Evolutionary conservation across 2,113 vertebrate genomes (phyloP).

Genomic region (Prietella phreatophila): DNA sequence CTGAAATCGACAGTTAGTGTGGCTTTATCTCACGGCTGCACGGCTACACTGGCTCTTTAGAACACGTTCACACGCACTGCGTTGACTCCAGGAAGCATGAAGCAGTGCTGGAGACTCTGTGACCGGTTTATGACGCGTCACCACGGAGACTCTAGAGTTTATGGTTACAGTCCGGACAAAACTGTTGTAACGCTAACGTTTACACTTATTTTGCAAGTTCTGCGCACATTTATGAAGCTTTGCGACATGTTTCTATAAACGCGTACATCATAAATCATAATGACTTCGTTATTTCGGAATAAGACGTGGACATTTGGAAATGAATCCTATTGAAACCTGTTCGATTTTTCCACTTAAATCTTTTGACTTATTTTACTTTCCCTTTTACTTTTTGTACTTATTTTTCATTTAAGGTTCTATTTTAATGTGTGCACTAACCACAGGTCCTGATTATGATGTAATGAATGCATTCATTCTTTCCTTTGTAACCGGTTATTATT

Average conservation of each 20-base stretch:
- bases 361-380: constrained; percentile 6
- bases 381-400: background rate
- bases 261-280: background rate
- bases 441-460: background rate
- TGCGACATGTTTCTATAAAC: background rate
- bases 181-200: background rate
- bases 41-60: background rate
- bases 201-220: background rate
- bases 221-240: background rate
- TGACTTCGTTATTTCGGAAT: background rate
- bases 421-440: background rate
- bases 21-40: background rate
- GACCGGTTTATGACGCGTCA: background rate
- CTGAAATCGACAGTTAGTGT: background rate
- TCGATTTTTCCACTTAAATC: background rate
- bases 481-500: background rate
- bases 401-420: background rate
- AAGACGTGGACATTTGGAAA: background rate
- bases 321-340: background rate
- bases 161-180: background rate
- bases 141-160: background rate
- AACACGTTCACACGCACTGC: background rate
- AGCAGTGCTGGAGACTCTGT: background rate
- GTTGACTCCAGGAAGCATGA: background rate
- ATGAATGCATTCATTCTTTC: background rate